These are phyloP conservation scores for Vimba vimba DNA, from an alignment of 2,113 vertebrate species.

Conservation along the genomic window DNA sequence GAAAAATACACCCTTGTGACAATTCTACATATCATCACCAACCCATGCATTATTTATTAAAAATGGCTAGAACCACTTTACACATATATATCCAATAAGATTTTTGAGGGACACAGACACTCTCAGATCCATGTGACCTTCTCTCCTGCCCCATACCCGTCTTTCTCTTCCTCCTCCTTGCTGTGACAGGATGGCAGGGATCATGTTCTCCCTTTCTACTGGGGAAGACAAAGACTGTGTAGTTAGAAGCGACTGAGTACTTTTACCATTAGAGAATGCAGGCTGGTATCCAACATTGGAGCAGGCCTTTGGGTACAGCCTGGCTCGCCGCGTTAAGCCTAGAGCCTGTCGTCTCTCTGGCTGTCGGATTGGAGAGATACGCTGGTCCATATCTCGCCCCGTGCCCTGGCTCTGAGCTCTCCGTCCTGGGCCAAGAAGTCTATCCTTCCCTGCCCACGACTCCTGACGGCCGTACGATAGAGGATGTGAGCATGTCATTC, in stretches of 20 bases:
- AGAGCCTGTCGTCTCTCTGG: conserved; percentile 22
- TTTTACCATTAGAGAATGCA: conserved; percentile 32
- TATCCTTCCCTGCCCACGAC: conserved; percentile 23
- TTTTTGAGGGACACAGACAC: conserved; percentile 15
- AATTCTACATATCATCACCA: background rate
- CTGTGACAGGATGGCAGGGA: conserved; percentile 26
- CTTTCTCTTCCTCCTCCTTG: background rate
- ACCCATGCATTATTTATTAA: background rate
- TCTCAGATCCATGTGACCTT: conserved; percentile 62
- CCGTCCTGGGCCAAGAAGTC: conserved; percentile 2
- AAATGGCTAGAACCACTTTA: background rate
- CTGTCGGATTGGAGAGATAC: conserved; percentile 14
- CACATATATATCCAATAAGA: background rate
- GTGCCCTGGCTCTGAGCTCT: conserved; percentile 24
- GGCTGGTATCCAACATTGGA: conserved; percentile 17
- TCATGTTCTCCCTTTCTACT: conserved; percentile 30
- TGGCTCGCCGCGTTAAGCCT: conserved; percentile 18
- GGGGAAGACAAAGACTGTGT: conserved; percentile 15
- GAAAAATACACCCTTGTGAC: no score
- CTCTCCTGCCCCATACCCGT: background rate
- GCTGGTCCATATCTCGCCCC: conserved; percentile 12
- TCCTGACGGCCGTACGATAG: background rate
- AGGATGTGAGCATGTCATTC: conserved; percentile 6
- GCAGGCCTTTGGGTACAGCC: conserved; percentile 18
- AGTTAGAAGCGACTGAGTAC: conserved; percentile 25